A percentile compares a stretch with the other conserved stretches of the same genome.
Evolutionary conservation across 1,140 invertebrate genomes (phyloP).

Genomic region (Zaprionus capensis): DNA sequence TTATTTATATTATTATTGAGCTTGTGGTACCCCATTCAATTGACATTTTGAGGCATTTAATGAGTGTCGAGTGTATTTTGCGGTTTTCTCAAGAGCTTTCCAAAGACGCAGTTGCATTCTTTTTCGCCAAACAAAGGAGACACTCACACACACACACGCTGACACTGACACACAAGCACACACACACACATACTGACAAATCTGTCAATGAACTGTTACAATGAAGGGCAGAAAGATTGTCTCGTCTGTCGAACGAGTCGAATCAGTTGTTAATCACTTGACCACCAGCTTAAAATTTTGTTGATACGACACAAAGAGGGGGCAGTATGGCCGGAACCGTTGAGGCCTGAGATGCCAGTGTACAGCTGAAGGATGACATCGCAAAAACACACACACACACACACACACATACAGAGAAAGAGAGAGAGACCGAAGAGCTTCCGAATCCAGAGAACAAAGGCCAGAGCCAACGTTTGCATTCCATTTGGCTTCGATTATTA

Average conservation of each 20-base stretch:
- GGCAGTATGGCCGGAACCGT: slow-evolving; percentile 73
- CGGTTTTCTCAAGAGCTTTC: slow-evolving; percentile 9
- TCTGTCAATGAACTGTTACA: not conserved
- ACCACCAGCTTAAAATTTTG: slow-evolving; percentile 84
- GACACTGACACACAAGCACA: not conserved
- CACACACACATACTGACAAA: slow-evolving; percentile 1
- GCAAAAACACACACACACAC: not conserved
- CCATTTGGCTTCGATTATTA: slow-evolving; percentile 18
- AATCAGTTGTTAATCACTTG: slow-evolving; percentile 77
- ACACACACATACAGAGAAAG: not conserved
- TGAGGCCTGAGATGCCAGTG: not conserved
- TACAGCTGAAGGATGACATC: slow-evolving; percentile 3
- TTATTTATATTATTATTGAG: slow-evolving; percentile 18
- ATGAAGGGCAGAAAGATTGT: slow-evolving; percentile 22
- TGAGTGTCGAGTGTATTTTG: slow-evolving; percentile 33
- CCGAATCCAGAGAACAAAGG: not conserved
- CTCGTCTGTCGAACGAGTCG: slow-evolving; percentile 11
- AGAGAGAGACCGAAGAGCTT: slow-evolving; percentile 2
- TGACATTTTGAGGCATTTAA: slow-evolving; percentile 28
- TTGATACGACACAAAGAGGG: slow-evolving; percentile 66
- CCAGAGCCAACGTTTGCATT: slow-evolving; percentile 12
- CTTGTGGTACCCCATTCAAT: slow-evolving; percentile 28
- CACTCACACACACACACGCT: not conserved
- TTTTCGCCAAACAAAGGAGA: slow-evolving; percentile 16
- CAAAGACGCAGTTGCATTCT: slow-evolving; percentile 14